A percentile compares a stretch with the other conserved stretches of the same genome.
phyloP scores from a whole-genome alignment of 2,888 invertebrate species.

The Sericinus montela region DNA sequence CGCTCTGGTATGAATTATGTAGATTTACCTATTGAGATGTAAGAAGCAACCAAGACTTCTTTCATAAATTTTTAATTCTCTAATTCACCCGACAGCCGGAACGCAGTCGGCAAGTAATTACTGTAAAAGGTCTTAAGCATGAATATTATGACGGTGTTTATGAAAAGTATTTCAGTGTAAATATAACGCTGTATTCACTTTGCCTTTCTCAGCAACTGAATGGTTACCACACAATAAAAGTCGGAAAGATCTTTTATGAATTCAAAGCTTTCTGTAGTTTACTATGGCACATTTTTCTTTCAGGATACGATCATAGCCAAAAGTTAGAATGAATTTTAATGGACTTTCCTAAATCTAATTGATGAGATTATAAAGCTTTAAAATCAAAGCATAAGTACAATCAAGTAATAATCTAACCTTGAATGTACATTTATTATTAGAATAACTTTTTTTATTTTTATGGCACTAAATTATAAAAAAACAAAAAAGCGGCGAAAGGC shows the following conservation, averaged over 20 bases:
- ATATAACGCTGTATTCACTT: conserved; percentile 50
- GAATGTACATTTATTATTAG: no score
- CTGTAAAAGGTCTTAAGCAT: conserved; percentile 75
- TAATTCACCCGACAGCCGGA: conserved; percentile 61
- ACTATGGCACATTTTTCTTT: conserved; percentile 27
- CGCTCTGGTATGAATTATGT: conserved; percentile 23
- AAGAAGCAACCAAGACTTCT: conserved; percentile 67
- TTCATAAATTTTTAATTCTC: conserved; percentile 70
- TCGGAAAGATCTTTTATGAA: conserved; percentile 40
- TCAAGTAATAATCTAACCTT: no score
- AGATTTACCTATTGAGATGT: conserved; percentile 36
- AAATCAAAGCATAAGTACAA: no score
- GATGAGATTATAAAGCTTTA: no score
- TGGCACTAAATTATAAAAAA: no score
- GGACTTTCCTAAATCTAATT: not conserved
- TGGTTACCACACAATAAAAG: conserved; percentile 66
- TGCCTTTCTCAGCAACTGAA: conserved; percentile 54
- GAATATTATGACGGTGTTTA: conserved; percentile 77
- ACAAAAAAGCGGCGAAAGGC: no score
- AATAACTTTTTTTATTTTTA: no score
- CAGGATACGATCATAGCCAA: conserved; percentile 11
- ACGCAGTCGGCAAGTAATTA: conserved; percentile 61
- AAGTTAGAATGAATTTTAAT: conserved; percentile 9
- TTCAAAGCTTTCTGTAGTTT: conserved; percentile 23
- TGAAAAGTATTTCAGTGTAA: conserved; percentile 68